Evolutionary conservation across 2,113 vertebrate genomes (phyloP).

Genomic region (Cyprinodon variegatus): DNA sequence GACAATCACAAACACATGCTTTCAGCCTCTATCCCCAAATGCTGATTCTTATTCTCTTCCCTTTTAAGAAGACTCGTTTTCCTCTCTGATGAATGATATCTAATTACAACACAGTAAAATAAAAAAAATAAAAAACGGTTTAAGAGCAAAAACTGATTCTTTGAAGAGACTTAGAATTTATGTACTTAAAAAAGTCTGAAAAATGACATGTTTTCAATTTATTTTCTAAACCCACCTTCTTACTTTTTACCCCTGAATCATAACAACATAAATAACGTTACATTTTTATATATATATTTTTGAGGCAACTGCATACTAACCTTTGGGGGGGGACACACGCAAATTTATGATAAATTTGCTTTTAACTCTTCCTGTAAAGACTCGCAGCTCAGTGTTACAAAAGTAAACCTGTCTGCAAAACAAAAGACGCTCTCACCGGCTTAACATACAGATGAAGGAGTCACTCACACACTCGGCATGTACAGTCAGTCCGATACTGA

Average conservation of each 20-base stretch:
- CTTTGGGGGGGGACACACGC: neutral
- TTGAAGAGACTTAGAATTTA: constrained; percentile 31
- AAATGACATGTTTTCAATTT: constrained; percentile 19
- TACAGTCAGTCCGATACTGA: constrained; percentile 43
- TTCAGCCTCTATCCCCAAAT: constrained; percentile 61
- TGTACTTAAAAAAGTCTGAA: neutral
- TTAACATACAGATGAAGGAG: constrained; percentile 10
- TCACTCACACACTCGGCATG: constrained; percentile 10
- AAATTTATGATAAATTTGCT: constrained; percentile 5
- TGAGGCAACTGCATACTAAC: neutral
- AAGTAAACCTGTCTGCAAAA: neutral
- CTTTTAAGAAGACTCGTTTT: constrained; percentile 41
- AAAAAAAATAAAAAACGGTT: constrained; percentile 44
- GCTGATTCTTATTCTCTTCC: constrained; percentile 7
- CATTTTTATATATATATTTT: neutral
- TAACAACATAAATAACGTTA: neutral
- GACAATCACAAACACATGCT: constrained; percentile 78
- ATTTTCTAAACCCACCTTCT: constrained; percentile 1
- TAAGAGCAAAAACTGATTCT: constrained; percentile 41
- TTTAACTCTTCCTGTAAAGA: constrained; percentile 11
- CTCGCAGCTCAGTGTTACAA: constrained; percentile 2
- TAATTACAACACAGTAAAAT: constrained; percentile 55
- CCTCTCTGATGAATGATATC: constrained; percentile 72
- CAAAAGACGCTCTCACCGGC: neutral
- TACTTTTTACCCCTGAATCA: neutral